Base-by-base conservation (phyloP, 2,888 invertebrate genomes). In the Chrysolina americana region DNA sequence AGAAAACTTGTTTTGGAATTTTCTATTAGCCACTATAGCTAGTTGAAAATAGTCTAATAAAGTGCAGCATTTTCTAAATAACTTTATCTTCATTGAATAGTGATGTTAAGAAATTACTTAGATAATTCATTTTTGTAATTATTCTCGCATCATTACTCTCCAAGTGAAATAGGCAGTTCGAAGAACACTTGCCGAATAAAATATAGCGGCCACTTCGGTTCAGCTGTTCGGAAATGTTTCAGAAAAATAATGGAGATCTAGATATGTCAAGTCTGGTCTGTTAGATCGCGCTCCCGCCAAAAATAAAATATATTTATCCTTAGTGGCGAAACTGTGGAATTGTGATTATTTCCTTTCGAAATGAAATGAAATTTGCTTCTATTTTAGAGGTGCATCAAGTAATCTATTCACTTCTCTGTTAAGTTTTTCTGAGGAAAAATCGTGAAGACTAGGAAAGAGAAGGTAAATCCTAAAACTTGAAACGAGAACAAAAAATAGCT, bases 141-240 rank as follows among this genome's bases (percentile, higher is more conserved):
- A 53, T 53, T 53, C 53, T 21, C 53, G 53, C 19, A 17, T 53
- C 53, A 53, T 53, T 53, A 53, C 53, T 53, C 21, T 53, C 53
- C 53, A 53, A 53, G 21, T 53, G 53, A 53, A 53, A 23, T 53
- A 11, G 21, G 21, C 19, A 53, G 13, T 53, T 53, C 21, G 53
- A 19, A 21, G 53, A 5, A 53, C 53, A 53, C 21, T 53, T 53
- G 21, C 4, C 53, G 1, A 21, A 53, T 53, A 21, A 53, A 53
- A 21, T 53, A 53, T 53, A 53, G 23, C 21, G 53, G 21, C 11
- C 21, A 53, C 21, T 53, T 5, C 53, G 13, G 21, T 53, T 53
- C 53, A 53, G 53, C 53, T 53, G 53, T 53, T 53, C 53, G 53
- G 53, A 53, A 53, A 53, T 53, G 53, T 53, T 53, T 53, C 53